phyloP scores from a whole-genome alignment of 2,888 invertebrate genomes.

The Epinotia brunnichana region DNA sequence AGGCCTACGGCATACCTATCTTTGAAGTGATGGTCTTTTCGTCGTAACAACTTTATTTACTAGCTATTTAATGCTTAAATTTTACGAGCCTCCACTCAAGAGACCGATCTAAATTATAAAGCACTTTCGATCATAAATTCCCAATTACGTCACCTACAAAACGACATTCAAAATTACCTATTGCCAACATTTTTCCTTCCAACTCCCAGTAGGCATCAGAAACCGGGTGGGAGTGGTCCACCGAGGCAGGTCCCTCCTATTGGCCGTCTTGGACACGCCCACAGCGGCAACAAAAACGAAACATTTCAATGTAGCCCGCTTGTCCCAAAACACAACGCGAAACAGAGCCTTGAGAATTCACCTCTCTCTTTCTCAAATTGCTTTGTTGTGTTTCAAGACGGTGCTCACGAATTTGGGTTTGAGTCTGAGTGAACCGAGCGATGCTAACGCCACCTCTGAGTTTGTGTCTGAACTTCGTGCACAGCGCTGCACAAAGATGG shows the following conservation, averaged over 20 bases:
- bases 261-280: conserved; percentile 73
- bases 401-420: conserved; percentile 73
- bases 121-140: conserved; percentile 66
- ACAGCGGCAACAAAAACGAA: conserved; percentile 73
- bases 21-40: conserved; percentile 16
- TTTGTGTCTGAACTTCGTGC: conserved; percentile 56
- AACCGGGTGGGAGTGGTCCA: conserved; percentile 77
- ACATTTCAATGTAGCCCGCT: conserved; percentile 55
- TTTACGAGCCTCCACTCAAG: conserved; percentile 34
- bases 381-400: conserved; percentile 74
- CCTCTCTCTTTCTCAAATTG: conserved; percentile 78
- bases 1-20: background rate
- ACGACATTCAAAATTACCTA: conserved; percentile 80
- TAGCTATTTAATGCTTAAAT: conserved; percentile 27
- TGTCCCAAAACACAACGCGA: conserved; percentile 62
- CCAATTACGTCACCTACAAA: conserved; percentile 75
- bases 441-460: conserved; percentile 65
- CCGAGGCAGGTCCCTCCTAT: conserved; percentile 68
- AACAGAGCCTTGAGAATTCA: conserved; percentile 78
- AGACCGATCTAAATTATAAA: conserved; percentile 39
- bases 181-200: conserved; percentile 75
- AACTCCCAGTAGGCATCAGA: conserved; percentile 82
- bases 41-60: conserved; percentile 24
- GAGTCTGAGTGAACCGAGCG: conserved; percentile 64
- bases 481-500: conserved; percentile 66